phyloP scores from a whole-genome alignment of 2,797 vertebrate species.

The Rhynchonycteris naso region DNA sequence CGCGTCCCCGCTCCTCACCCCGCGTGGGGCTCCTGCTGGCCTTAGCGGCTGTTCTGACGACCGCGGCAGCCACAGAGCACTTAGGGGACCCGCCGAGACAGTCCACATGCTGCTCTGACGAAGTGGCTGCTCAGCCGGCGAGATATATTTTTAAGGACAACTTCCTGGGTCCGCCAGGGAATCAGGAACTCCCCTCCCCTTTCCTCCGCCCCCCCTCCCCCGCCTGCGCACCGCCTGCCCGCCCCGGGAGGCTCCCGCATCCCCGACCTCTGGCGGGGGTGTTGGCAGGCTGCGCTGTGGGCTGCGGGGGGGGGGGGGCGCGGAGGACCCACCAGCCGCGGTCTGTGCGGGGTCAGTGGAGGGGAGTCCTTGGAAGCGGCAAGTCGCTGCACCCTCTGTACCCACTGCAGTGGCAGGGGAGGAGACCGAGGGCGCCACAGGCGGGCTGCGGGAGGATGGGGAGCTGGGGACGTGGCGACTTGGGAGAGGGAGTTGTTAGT shows the following conservation, averaged over 20 bases:
- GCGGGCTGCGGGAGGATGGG: not conserved
- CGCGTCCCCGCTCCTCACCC: slow-evolving; percentile 74
- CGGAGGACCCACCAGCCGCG: not conserved
- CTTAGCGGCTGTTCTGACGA: slow-evolving; percentile 71
- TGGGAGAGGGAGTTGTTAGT: not conserved
- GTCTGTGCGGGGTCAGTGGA: not conserved
- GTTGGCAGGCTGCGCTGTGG: not conserved
- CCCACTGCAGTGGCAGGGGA: not conserved
- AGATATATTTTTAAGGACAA: slow-evolving; percentile 58
- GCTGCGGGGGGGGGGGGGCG: too few relatives aligned
- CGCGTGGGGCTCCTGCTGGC: slow-evolving; percentile 73
- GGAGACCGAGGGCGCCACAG: not conserved
- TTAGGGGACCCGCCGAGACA: slow-evolving; percentile 75
- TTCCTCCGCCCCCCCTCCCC: not conserved
- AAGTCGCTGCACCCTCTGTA: not conserved
- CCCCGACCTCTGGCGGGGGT: not conserved
- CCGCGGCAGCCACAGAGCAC: slow-evolving; percentile 75
- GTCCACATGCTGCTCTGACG: slow-evolving; percentile 83
- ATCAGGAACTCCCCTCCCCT: not conserved
- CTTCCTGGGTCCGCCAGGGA: slow-evolving; percentile 56
- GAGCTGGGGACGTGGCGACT: slow-evolving; percentile 21
- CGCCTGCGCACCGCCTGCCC: slow-evolving; percentile 21
- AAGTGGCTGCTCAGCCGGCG: slow-evolving; percentile 48
- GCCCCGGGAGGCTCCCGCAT: not conserved
- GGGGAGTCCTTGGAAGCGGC: not conserved